Conservation (phyloP, 2,888 invertebrate species). For the Ochropleura leucogaster region DNA sequence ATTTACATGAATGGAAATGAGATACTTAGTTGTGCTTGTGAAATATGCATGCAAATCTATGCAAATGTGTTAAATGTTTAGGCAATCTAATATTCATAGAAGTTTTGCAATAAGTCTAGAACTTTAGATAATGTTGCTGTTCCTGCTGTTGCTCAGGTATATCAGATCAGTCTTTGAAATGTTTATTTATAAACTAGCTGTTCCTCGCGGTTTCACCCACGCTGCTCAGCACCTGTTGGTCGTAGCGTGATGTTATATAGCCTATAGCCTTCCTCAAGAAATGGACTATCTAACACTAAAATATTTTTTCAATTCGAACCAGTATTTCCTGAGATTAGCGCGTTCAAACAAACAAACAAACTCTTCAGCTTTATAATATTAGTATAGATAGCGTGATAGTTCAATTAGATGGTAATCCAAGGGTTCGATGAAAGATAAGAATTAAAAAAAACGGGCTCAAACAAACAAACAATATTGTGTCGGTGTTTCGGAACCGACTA, state of each 20-base stretch:
- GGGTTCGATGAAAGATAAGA: no score
- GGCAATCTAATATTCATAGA: constrained; percentile 38
- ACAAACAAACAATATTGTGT: neutral
- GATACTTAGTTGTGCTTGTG: constrained; percentile 31
- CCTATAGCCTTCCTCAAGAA: no score
- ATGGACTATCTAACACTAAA: no score
- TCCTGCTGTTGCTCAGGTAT: neutral
- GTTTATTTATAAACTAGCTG: neutral
- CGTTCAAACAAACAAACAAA: no score
- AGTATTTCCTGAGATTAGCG: no score
- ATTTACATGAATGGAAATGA: constrained; percentile 31
- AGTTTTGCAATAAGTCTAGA: constrained; percentile 29
- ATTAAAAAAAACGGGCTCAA: neutral
- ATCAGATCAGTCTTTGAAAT: neutral
- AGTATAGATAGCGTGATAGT: neutral
- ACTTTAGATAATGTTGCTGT: neutral
- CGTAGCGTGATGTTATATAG: no score
- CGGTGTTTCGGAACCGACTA: no score
- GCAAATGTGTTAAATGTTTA: constrained; percentile 42
- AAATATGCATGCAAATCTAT: constrained; percentile 49
- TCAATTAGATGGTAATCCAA: no score
- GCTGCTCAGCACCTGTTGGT: no score
- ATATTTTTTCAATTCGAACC: no score
- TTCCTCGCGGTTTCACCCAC: no score
- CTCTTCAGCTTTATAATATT: no score